Conservation (phyloP, 2,888 invertebrate genomes). For the Pyralis farinalis region DNA sequence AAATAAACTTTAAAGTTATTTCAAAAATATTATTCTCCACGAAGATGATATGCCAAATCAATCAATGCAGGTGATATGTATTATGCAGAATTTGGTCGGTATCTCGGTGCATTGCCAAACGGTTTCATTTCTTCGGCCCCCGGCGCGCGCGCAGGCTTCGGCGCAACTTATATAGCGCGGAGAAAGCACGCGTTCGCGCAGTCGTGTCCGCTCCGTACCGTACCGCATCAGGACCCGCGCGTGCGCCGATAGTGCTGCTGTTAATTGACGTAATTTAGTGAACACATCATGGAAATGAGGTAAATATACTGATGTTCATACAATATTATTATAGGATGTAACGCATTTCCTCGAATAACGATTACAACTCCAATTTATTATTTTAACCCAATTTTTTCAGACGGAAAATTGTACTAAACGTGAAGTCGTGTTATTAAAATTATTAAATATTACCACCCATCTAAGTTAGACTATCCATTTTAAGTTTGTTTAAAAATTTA, state of each 20-base stretch:
- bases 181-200: conserved; percentile 69
- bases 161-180: conserved; percentile 69
- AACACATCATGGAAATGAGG: conserved; percentile 50
- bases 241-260: conserved; percentile 52
- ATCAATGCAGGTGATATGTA: conserved; percentile 40
- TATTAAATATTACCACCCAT: no score
- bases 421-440: no score
- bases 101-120: conserved; percentile 63
- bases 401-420: no score
- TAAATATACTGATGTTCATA: conserved; percentile 32
- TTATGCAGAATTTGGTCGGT: conserved; percentile 49
- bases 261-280: conserved; percentile 17
- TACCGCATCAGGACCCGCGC: conserved; percentile 47
- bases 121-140: conserved; percentile 65
- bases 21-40: no score
- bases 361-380: no score
- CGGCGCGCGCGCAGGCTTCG: conserved; percentile 27
- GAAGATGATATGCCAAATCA: conserved; percentile 6
- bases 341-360: no score
- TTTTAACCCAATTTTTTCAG: no score
- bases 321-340: background rate
- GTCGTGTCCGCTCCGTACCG: conserved; percentile 37
- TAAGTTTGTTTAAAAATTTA: no score
- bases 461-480: no score
- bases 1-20: no score